These are phyloP conservation scores for Leucophenga montana DNA, from an alignment of 2,888 invertebrate species.

Conservation along the genomic window DNA sequence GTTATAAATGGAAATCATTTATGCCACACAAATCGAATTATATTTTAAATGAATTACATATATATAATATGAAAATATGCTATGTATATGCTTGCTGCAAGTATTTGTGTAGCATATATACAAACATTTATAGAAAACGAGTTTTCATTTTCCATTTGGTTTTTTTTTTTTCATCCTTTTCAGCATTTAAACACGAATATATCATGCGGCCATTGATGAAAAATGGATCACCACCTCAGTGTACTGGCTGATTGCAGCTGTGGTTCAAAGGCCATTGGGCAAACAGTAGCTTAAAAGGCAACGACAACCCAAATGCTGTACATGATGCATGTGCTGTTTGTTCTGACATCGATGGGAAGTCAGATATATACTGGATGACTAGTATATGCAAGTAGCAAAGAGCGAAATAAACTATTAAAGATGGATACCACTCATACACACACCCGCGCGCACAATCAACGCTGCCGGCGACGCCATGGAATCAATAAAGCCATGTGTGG, in stretches of 20 bases:
- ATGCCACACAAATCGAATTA: slow-evolving; percentile 60
- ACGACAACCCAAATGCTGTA: neutral
- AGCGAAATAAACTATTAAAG: slow-evolving; percentile 17
- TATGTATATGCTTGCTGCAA: too few species aligned
- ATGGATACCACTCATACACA: neutral
- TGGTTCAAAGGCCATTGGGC: slow-evolving; percentile 5
- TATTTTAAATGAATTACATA: slow-evolving; percentile 61
- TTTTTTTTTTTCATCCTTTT: too few species aligned
- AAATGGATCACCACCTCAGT: too few species aligned
- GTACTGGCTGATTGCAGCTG: too few species aligned
- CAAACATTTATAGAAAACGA: too few species aligned
- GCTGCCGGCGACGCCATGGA: neutral
- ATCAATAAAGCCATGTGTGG: slow-evolving; percentile 25
- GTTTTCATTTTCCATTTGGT: too few species aligned
- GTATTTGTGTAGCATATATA: neutral
- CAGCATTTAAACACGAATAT: neutral
- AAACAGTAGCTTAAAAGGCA: slow-evolving; percentile 23
- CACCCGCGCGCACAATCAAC: neutral
- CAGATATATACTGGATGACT: too few species aligned
- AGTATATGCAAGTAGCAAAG: slow-evolving; percentile 14
- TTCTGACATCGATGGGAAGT: slow-evolving; percentile 14
- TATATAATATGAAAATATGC: slow-evolving; percentile 25
- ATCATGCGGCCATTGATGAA: neutral
- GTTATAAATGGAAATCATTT: slow-evolving; percentile 53
- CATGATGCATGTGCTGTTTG: slow-evolving; percentile 5